Percentiles rank a stretch among this genome's conserved stretches.
Evolutionary conservation across 2,113 vertebrate genomes (phyloP).

Genomic region (Girardinichthys multiradiatus): DNA sequence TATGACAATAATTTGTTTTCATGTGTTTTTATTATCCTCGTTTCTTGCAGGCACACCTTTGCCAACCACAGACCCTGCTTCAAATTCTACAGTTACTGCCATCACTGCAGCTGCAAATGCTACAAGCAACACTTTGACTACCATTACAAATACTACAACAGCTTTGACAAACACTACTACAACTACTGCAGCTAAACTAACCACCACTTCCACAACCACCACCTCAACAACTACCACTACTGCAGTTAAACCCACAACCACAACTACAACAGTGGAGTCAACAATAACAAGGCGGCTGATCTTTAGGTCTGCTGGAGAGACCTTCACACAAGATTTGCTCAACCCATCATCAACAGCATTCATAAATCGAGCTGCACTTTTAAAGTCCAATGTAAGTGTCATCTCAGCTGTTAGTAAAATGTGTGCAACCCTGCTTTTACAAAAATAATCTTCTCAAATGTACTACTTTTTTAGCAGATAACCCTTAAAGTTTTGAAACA

Average conservation of each 20-base stretch:
- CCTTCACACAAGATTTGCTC: not conserved
- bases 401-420: not conserved
- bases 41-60: too few species aligned
- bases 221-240: not conserved
- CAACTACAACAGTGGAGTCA: not conserved
- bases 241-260: not conserved
- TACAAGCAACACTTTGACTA: not conserved
- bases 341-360: not conserved
- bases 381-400: constrained; percentile 2
- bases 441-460: too few species aligned
- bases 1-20: too few species aligned
- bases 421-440: not conserved
- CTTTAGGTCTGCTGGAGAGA: constrained; percentile 14
- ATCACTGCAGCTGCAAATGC: not conserved
- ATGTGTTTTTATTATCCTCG: too few species aligned
- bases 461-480: too few species aligned
- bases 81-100: too few species aligned
- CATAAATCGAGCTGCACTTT: not conserved
- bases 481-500: too few species aligned
- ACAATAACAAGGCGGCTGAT: not conserved
- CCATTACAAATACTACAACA: not conserved
- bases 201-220: not conserved
- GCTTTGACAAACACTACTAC: not conserved
- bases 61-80: too few species aligned
- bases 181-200: not conserved